Evolutionary conservation across 2,888 invertebrate genomes (phyloP), one percentile per base, ranked within the genome.

Genomic region (Lysandra bellargus): DNA sequence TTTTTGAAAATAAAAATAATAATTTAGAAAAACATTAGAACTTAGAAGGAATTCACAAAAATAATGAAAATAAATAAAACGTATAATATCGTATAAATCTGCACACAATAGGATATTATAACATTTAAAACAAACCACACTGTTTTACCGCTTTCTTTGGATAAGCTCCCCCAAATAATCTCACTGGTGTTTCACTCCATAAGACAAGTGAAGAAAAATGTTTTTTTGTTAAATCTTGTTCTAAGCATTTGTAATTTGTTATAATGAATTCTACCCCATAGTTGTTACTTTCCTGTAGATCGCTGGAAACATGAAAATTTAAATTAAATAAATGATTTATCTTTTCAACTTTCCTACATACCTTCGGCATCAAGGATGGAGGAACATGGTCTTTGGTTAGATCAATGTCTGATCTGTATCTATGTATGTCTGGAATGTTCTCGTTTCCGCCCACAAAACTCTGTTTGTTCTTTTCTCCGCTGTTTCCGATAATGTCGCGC

Each of bases 141-240:
- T 95, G 89, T 81, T 95, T 95, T 14, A 93, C 91, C 0, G 96
- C 96, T 82, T 92, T 95, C 85, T 95, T 95, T 33, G 96, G 88
- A 84, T 93, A 92, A 3, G 96, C 96, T 6, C 96, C 97, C 30
- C 96, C 97, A 84, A 96, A 97, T 1, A 97, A 92, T 82, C 95
- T 91, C 0, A 97, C 96, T 0, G 96, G 96, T 2, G 96, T 96
- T 83, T 94, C 95, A 69, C 94, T 95, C 97, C 97, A 97, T 84
- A 96, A 95, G 79, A 97, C 95, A 57, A 96, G 90, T 23, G 92
- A 82, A 81, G 89, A 85, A 30, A 84, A 81, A 81, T 87, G 88
- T n/a, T 85, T 84, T 81, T 87, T 85, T 75, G 91, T 84, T 0
- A 91, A 90, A 78, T 90, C 91, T 69, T 88, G 85, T 61, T 91